Conservation (phyloP, 2,113 vertebrate species). For the Opisthocomus hoazin region DNA sequence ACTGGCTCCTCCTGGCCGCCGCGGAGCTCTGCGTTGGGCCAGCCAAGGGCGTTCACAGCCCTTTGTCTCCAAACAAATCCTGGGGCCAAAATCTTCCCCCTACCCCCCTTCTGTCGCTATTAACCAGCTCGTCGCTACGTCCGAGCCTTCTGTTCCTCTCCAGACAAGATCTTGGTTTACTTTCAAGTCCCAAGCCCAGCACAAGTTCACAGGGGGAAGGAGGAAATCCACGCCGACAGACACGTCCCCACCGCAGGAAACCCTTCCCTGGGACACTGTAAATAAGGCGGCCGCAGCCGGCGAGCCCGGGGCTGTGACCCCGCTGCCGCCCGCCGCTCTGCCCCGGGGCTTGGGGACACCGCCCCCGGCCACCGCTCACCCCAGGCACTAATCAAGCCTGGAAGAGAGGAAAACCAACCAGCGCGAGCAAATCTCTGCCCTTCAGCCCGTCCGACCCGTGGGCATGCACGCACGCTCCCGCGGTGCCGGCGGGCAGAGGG, state of each 20-base stretch:
- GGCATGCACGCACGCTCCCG: too few species aligned
- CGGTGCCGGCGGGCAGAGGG: fast-evolving
- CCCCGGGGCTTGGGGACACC: not conserved
- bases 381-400: not conserved
- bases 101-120: not conserved
- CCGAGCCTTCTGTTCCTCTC: not conserved
- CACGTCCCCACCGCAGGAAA: not conserved
- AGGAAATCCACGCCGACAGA: constrained; percentile 15
- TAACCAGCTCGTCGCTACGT: not conserved
- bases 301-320: not conserved
- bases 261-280: not conserved
- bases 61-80: not conserved
- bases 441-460: too few species aligned
- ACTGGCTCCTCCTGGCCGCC: not conserved
- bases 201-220: not conserved
- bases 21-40: not conserved
- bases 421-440: too few species aligned
- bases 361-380: fast-evolving
- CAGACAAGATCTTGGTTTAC: not conserved
- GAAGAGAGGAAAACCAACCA: not conserved
- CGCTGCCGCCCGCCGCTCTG: not conserved
- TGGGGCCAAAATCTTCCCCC: not conserved
- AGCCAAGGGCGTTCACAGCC: not conserved
- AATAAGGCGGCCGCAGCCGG: not conserved
- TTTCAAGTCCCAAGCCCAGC: not conserved